These are phyloP conservation scores for Carassius carassius DNA, from an alignment of 2,113 vertebrate species.

Conservation along the genomic window DNA sequence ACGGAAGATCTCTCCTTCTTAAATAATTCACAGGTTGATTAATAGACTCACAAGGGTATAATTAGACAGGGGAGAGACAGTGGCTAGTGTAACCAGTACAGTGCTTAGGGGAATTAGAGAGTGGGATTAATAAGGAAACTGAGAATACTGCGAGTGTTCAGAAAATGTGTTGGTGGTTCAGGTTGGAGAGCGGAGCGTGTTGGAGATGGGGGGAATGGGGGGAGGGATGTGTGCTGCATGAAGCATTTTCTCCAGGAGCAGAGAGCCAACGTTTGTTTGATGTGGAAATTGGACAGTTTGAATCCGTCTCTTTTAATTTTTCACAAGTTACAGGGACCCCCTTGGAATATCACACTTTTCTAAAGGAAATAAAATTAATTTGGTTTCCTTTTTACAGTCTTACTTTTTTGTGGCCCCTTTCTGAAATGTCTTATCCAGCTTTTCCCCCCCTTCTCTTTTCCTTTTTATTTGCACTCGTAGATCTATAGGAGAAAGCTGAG, in stretches of 20 bases:
- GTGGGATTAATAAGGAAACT: slow-evolving; percentile 81
- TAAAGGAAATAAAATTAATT: slow-evolving; percentile 85
- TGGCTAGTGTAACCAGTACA: slow-evolving; percentile 93
- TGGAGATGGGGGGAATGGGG: slow-evolving; percentile 65
- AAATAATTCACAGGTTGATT: slow-evolving; percentile 99
- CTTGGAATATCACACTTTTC: slow-evolving; percentile 86
- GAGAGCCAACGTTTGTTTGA: slow-evolving; percentile 94
- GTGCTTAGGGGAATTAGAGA: slow-evolving; percentile 95
- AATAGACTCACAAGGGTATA: slow-evolving; percentile 99
- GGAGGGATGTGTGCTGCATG: slow-evolving; percentile 80
- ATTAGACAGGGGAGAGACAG: slow-evolving; percentile 97
- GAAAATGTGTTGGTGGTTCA: slow-evolving; percentile 75
- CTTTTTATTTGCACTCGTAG: slow-evolving; percentile 49
- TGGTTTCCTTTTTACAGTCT: slow-evolving; percentile 55
- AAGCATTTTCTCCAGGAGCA: slow-evolving; percentile 96
- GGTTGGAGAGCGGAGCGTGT: slow-evolving; percentile 68
- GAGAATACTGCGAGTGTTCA: slow-evolving; percentile 74
- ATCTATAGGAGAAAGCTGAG: slow-evolving; percentile 62
- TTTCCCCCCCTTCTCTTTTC: slow-evolving; percentile 23
- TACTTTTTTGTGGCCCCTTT: slow-evolving; percentile 27
- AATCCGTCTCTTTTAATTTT: slow-evolving; percentile 99
- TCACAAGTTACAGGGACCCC: slow-evolving; percentile 96
- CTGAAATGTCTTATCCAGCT: slow-evolving; percentile 20
- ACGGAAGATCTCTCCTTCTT: slow-evolving; percentile 86
- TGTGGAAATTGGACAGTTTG: slow-evolving; percentile 99